These are phyloP conservation scores for Danio choprae DNA, from an alignment of 2,797 vertebrate genomes.

Conservation along the genomic window DNA sequence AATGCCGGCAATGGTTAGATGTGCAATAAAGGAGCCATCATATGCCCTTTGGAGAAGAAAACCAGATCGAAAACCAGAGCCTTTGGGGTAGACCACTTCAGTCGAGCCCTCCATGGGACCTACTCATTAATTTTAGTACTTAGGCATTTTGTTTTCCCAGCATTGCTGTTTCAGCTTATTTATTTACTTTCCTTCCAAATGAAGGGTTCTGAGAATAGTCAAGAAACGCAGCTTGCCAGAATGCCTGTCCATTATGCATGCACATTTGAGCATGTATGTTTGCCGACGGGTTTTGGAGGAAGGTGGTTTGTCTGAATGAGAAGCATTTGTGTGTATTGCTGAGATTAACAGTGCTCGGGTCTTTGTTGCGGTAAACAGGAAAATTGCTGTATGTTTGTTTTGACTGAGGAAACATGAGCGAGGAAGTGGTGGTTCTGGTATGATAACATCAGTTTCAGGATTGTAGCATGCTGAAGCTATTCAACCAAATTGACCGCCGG, in stretches of 20 bases:
- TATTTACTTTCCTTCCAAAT: conserved; percentile 44
- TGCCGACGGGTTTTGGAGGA: conserved; percentile 4
- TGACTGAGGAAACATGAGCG: conserved; percentile 21
- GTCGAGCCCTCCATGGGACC: conserved; percentile 22
- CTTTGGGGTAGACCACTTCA: conserved; percentile 49
- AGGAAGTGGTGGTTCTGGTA: conserved; percentile 26
- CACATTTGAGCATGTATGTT: neutral
- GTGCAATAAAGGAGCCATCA: conserved; percentile 32
- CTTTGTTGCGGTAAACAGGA: conserved; percentile 14
- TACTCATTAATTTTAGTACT: conserved; percentile 41
- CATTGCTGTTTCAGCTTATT: conserved; percentile 30
- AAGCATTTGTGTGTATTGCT: neutral
- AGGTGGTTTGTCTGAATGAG: conserved; percentile 24
- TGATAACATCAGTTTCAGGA: conserved; percentile 37
- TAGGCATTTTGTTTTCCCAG: conserved; percentile 45
- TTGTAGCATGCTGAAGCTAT: neutral
- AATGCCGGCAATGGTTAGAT: conserved; percentile 29
- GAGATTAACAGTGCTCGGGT: conserved; percentile 4
- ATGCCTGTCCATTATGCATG: neutral
- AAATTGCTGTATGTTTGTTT: conserved; percentile 24
- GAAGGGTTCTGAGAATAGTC: conserved; percentile 25
- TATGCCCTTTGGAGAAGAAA: neutral
- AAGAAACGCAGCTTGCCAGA: neutral
- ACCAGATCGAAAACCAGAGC: conserved; percentile 11
- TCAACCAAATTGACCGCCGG: conserved; percentile 4